Percentiles rank a stretch among this genome's conserved stretches.
Conservation (phyloP, 2,113 vertebrate genomes). For the Seriola aureovittata region DNA sequence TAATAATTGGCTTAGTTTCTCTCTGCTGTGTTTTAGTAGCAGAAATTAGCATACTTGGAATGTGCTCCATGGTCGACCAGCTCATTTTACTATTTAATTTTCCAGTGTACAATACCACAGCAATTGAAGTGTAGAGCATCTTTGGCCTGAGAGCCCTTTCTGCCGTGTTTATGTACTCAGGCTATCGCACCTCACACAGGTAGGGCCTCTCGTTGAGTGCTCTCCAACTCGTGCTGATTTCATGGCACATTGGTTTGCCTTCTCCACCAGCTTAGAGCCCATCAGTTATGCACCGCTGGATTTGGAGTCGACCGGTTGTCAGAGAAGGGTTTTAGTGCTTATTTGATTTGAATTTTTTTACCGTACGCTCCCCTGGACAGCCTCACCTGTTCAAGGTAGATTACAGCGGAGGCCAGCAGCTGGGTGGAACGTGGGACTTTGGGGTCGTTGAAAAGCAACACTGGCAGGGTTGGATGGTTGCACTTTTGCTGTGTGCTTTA, state of each 20-base stretch:
- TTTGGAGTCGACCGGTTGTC: constrained; percentile 61
- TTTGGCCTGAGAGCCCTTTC: constrained; percentile 65
- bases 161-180: constrained; percentile 55
- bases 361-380: constrained; percentile 38
- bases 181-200: constrained; percentile 73
- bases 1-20: constrained; percentile 55
- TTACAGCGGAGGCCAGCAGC: constrained; percentile 53
- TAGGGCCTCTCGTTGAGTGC: constrained; percentile 62
- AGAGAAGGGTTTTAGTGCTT: constrained; percentile 62
- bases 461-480: background rate
- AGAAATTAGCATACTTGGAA: constrained; percentile 49
- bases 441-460: constrained; percentile 33
- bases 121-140: constrained; percentile 58
- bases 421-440: constrained; percentile 43
- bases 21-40: constrained; percentile 44
- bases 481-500: constrained; percentile 20
- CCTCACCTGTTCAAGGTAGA: constrained; percentile 73
- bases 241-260: constrained; percentile 69
- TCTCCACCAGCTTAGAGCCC: constrained; percentile 69
- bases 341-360: constrained; percentile 73
- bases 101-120: constrained; percentile 34
- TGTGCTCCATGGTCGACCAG: constrained; percentile 21
- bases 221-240: constrained; percentile 75
- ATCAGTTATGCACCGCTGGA: constrained; percentile 73
- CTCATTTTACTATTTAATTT: constrained; percentile 62